Percentiles rank a stretch among this genome's conserved stretches.
phyloP scores from a whole-genome alignment of 2,113 vertebrate genomes.

The Procavia capensis region DNA sequence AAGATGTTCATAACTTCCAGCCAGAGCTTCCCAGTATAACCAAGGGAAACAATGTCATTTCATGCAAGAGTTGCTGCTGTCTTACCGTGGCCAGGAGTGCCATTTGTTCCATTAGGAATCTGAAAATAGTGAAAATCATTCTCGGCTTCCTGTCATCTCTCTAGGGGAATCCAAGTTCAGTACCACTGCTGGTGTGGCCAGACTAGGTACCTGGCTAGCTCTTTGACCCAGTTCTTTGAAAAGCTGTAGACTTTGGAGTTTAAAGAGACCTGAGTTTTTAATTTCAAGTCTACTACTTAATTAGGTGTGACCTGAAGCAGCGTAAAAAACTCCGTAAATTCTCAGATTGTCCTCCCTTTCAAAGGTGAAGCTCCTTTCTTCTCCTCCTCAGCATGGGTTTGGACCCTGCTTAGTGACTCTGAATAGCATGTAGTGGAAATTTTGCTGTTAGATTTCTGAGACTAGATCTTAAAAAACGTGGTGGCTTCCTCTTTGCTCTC shows the following conservation, averaged over 20 bases:
- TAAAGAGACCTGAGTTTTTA: not conserved
- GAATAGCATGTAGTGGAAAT: not conserved
- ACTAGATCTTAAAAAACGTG: accelerated
- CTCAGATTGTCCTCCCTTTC: not conserved
- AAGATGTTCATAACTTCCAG: constrained; percentile 51
- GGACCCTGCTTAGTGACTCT: no score
- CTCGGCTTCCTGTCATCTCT: not conserved
- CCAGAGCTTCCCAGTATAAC: not conserved
- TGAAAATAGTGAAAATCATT: not conserved
- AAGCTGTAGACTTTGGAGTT: not conserved
- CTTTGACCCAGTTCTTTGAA: not conserved
- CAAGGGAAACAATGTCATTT: not conserved
- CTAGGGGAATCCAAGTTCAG: not conserved
- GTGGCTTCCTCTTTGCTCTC: no score
- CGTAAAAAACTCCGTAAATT: no score
- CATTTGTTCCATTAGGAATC: not conserved
- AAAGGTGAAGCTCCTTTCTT: not conserved
- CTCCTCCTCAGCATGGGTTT: not conserved
- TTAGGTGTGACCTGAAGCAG: not conserved
- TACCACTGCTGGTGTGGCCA: accelerated
- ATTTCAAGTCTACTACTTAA: not conserved
- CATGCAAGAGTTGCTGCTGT: not conserved
- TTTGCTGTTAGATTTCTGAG: no score
- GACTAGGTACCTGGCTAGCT: not conserved
- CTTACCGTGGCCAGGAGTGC: not conserved